These are phyloP conservation scores for Calephelis virginiensis DNA, from an alignment of 1,140 invertebrate species.

Conservation along the genomic window DNA sequence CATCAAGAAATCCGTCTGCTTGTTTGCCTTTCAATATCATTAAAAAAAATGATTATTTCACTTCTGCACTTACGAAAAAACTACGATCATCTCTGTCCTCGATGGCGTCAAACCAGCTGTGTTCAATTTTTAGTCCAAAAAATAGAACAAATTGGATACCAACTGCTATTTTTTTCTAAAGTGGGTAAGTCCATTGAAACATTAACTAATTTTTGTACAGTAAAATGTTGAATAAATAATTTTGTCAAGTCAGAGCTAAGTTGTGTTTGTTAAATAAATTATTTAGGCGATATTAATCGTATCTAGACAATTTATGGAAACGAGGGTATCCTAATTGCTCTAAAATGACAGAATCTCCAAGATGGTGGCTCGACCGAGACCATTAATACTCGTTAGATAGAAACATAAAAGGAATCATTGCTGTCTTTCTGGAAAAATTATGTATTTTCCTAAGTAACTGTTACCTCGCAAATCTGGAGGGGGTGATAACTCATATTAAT, in stretches of 20 bases:
- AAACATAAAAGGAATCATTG: conserved; percentile 64
- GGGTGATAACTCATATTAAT: conserved; percentile 27
- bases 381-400: conserved; percentile 66
- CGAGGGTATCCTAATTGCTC: conserved; percentile 57
- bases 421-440: conserved; percentile 58
- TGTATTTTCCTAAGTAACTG: conserved; percentile 53
- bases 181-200: too few relatives aligned
- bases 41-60: too few relatives aligned
- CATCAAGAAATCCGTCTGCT: too few relatives aligned
- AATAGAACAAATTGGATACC: too few relatives aligned
- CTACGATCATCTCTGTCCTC: too few relatives aligned
- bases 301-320: conserved; percentile 55
- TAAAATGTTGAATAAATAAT: neutral
- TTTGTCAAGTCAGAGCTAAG: conserved; percentile 4
- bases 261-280: conserved; percentile 25
- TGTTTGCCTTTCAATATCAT: too few relatives aligned
- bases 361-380: conserved; percentile 42
- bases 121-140: too few relatives aligned
- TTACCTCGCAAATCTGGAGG: conserved; percentile 31
- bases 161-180: too few relatives aligned
- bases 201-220: too few relatives aligned
- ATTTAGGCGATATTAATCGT: conserved; percentile 57
- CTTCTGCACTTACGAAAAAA: too few relatives aligned
- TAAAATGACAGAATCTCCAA: conserved; percentile 60
- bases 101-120: too few relatives aligned